Conservation (phyloP, 2,888 invertebrate genomes). For the Tipula helvola region DNA sequence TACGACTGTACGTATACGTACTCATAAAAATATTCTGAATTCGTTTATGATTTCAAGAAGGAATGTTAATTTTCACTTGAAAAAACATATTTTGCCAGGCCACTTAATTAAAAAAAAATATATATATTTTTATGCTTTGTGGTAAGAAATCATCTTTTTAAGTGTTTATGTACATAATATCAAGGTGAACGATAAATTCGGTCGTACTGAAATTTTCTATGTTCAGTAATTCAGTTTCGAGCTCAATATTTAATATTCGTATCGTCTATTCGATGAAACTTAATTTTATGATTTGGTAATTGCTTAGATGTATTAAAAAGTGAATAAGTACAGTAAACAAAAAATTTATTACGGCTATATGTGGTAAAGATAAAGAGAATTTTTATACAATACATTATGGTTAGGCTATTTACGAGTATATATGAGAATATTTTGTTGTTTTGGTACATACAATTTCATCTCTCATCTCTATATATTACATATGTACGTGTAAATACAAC, state of each 20-base stretch:
- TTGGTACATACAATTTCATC: not conserved
- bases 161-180: not conserved
- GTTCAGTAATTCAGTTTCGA: not conserved
- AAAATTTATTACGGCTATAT: not conserved
- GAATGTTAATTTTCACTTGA: slow-evolving; percentile 4
- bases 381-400: not conserved
- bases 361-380: not conserved
- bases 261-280: not conserved
- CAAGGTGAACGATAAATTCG: not conserved
- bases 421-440: not conserved
- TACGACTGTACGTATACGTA: not conserved
- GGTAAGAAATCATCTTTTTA: not conserved
- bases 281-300: slow-evolving; percentile 4
- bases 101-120: not conserved
- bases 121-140: not conserved
- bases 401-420: not conserved
- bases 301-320: not conserved
- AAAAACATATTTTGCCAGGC: not conserved
- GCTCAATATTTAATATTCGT: not conserved
- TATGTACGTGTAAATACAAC: not conserved
- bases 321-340: not conserved
- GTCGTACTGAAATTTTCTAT: not conserved
- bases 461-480: not conserved
- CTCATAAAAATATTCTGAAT: not conserved
- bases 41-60: not conserved